Conservation (phyloP, 2,888 invertebrate genomes). For the Acanthosepion lycidas region DNA sequence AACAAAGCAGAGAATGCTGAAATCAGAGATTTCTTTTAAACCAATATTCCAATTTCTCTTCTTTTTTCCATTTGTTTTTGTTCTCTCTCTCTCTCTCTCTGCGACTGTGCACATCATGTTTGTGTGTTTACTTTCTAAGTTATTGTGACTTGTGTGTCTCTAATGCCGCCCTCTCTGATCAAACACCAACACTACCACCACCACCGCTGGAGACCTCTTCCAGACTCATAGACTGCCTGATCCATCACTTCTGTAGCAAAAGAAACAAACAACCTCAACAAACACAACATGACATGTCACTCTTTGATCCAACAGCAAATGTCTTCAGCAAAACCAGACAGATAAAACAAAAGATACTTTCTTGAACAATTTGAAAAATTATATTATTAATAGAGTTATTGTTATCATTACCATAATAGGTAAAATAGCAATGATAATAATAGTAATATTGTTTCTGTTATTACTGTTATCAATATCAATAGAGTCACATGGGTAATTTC, state of each 20-base stretch:
- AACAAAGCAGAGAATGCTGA: neutral
- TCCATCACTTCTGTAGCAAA: neutral
- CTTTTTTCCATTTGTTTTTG: neutral
- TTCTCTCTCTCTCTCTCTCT: neutral
- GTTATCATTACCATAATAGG: neutral
- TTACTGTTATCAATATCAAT: neutral
- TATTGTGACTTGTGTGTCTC: slow-evolving; percentile 33
- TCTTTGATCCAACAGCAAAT: slow-evolving; percentile 6
- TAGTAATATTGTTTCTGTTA: neutral
- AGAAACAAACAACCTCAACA: neutral
- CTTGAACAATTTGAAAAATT: slow-evolving; percentile 33
- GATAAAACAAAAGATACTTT: neutral
- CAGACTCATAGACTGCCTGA: neutral
- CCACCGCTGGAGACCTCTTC: neutral
- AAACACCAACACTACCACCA: neutral
- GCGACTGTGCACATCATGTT: neutral
- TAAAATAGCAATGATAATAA: neutral
- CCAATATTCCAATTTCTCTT: neutral
- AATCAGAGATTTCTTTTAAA: neutral
- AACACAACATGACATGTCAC: slow-evolving; percentile 5
- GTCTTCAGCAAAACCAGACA: slow-evolving; percentile 17
- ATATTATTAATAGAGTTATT: slow-evolving; percentile 16
- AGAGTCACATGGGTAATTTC: neutral
- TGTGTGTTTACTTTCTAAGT: slow-evolving; percentile 33
- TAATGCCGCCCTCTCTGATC: neutral